These are phyloP conservation scores for Lithophane ornitopus DNA, from an alignment of 2,888 invertebrate species.

Conservation along the genomic window DNA sequence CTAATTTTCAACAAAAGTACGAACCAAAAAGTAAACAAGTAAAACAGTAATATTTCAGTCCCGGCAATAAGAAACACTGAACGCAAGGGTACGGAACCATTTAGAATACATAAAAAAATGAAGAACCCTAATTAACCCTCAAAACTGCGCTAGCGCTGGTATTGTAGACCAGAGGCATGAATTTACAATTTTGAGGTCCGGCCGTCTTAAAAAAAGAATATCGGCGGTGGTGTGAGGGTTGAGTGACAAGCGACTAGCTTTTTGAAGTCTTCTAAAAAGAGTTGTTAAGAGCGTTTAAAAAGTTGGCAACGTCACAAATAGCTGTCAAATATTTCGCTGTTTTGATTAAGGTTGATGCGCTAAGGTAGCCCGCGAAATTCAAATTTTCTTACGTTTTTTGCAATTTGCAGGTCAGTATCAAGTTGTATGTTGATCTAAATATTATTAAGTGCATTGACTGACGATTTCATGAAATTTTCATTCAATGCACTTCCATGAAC, in stretches of 20 bases:
- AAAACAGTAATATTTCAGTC: slow-evolving; percentile 40
- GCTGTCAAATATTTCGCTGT: too few relatives aligned
- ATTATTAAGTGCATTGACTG: too few relatives aligned
- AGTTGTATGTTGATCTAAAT: too few relatives aligned
- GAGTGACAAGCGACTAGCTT: not conserved
- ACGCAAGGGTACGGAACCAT: slow-evolving; percentile 45
- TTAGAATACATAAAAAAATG: slow-evolving; percentile 57
- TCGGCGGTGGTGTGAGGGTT: slow-evolving; percentile 1
- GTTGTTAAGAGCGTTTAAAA: not conserved
- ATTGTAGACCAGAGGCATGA: slow-evolving; percentile 60
- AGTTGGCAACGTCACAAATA: too few relatives aligned
- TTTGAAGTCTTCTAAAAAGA: not conserved
- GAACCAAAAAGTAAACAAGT: slow-evolving; percentile 17
- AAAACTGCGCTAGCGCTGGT: slow-evolving; percentile 51
- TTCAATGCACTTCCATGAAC: too few relatives aligned
- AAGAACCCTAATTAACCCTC: slow-evolving; percentile 58
- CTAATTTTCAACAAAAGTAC: slow-evolving; percentile 7
- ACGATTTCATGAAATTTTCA: too few relatives aligned
- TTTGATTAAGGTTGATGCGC: too few relatives aligned
- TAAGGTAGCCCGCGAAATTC: too few relatives aligned
- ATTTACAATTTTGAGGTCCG: slow-evolving; percentile 62
- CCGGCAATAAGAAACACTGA: slow-evolving; percentile 53
- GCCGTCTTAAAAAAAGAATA: slow-evolving; percentile 52
- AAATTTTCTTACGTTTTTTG: too few relatives aligned
- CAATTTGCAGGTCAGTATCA: too few relatives aligned